phyloP scores from a whole-genome alignment of 2,113 vertebrate genomes.

The Gila orcuttii region DNA sequence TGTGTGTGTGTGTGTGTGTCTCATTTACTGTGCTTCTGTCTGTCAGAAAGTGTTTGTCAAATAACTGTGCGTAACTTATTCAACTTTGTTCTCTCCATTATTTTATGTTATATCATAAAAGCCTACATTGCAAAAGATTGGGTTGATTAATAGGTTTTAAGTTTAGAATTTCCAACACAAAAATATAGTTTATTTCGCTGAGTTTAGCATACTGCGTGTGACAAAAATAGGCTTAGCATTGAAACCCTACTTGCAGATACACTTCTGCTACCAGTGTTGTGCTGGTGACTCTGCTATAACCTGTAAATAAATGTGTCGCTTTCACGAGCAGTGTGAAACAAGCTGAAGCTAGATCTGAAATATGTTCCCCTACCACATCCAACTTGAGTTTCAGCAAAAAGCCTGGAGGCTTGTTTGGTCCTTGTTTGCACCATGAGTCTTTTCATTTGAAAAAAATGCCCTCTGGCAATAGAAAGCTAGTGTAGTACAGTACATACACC shows the following conservation, averaged over 20 bases:
- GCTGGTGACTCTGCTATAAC: not conserved
- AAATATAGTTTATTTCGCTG: not conserved
- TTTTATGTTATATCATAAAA: not conserved
- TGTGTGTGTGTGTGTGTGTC: too few relatives aligned
- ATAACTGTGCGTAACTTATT: not conserved
- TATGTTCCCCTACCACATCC: not conserved
- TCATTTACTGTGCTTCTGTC: too few relatives aligned
- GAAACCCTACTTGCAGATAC: not conserved
- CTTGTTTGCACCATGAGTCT: not conserved
- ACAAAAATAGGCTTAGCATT: not conserved
- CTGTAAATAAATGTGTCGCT: not conserved
- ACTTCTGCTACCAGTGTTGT: not conserved
- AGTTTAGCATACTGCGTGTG: not conserved
- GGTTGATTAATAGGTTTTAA: not conserved
- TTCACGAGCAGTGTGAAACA: not conserved
- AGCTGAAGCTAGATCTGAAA: not conserved
- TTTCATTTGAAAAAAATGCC: not conserved
- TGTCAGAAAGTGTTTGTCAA: not conserved
- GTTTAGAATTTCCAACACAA: not conserved
- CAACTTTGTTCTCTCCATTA: not conserved
- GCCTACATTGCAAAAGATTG: not conserved
- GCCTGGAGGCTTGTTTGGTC: constrained; percentile 8
- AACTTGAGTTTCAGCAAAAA: not conserved
- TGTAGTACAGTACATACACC: not conserved
- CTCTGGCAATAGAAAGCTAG: not conserved